phyloP scores from a whole-genome alignment of 2,113 vertebrate genomes.

The Pterocles gutturalis region DNA sequence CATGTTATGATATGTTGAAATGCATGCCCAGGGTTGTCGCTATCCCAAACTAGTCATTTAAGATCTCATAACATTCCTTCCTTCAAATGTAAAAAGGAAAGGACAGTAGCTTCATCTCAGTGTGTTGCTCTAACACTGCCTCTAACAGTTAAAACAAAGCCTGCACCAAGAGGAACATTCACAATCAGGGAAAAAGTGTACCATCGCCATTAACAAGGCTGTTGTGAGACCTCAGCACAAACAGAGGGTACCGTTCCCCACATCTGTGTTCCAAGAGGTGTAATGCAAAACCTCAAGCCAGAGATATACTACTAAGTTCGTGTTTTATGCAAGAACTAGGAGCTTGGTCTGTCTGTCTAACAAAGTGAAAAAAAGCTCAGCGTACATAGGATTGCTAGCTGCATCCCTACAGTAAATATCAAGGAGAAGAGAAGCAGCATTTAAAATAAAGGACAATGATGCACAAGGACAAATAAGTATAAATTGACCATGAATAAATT shows the following conservation, averaged over 20 bases:
- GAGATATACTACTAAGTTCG: neutral
- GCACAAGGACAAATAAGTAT: conserved; percentile 63
- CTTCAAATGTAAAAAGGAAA: neutral
- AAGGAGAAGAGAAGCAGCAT: conserved; percentile 14
- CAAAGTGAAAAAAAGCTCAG: neutral
- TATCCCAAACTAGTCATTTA: neutral
- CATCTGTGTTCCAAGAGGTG: neutral
- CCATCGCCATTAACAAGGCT: neutral
- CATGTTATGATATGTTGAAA: neutral
- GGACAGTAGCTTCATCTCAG: neutral
- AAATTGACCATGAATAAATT: conserved; percentile 67
- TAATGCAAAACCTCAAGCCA: neutral
- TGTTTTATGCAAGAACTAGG: neutral
- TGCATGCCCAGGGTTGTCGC: accelerated
- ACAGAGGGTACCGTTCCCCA: neutral
- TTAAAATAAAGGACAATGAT: conserved; percentile 53
- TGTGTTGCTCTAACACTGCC: neutral
- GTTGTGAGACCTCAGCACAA: neutral
- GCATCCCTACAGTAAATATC: neutral
- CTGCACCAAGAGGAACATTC: neutral
- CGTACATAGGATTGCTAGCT: neutral
- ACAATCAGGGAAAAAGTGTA: neutral
- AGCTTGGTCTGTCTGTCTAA: neutral
- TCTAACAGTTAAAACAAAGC: neutral
- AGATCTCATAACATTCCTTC: neutral